A percentile compares a stretch with the other conserved stretches of the same genome.
Conservation (phyloP, 1,140 invertebrate genomes). For the Procambarus clarkii region DNA sequence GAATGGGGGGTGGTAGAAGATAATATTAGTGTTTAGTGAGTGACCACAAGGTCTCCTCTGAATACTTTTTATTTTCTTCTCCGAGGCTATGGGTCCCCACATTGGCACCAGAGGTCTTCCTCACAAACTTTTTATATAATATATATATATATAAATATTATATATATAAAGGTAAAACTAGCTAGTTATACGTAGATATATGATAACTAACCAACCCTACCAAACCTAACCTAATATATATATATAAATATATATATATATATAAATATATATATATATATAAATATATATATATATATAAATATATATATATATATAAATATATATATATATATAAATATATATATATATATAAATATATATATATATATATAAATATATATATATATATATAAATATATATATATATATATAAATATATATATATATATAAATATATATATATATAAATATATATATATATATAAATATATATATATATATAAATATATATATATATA, state of each 20-base stretch:
- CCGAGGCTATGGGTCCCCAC: no score
- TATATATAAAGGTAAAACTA: no score
- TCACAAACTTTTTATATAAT: no score
- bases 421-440: slow-evolving; percentile 48
- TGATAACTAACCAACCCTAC: no score
- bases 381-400: slow-evolving; percentile 47
- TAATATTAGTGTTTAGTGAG: no score
- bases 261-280: slow-evolving; percentile 39
- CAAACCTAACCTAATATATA: no score
- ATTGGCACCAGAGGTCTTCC: no score
- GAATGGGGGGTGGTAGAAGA: no score
- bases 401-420: slow-evolving; percentile 22
- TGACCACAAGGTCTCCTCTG: no score
- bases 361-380: slow-evolving; percentile 16
- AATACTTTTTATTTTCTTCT: no score
- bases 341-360: slow-evolving; percentile 59
- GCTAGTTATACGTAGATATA: slow-evolving; percentile 16
- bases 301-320: slow-evolving; percentile 43
- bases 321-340: slow-evolving; percentile 52
- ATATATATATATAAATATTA: no score
- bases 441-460: slow-evolving; percentile 38
- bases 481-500: slow-evolving; percentile 6
- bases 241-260: no score
- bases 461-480: not conserved
- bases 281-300: slow-evolving; percentile 50